These are phyloP conservation scores for Cossypha caffra DNA, from an alignment of 2,797 vertebrate species.

Conservation along the genomic window DNA sequence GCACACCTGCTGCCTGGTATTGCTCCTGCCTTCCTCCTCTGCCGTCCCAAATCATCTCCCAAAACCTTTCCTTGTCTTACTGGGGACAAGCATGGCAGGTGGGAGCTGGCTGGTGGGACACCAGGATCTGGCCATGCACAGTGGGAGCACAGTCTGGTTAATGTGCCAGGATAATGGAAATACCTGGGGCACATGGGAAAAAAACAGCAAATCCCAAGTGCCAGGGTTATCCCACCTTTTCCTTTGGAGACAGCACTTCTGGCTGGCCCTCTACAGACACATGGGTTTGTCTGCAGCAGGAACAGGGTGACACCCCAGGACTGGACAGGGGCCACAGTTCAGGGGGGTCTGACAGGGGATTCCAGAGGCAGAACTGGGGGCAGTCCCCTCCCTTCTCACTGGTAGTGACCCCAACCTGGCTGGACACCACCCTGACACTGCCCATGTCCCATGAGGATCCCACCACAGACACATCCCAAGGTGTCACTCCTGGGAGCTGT, in stretches of 20 bases:
- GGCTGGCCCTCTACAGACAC: background rate
- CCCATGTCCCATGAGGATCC: background rate
- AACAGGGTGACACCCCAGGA: background rate
- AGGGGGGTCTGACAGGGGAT: background rate
- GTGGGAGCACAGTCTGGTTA: background rate
- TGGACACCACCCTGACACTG: background rate
- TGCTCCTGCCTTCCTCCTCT: background rate
- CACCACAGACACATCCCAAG: fast-evolving
- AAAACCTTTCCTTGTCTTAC: background rate
- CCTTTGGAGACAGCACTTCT: background rate
- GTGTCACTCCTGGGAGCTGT: background rate
- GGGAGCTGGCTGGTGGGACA: background rate
- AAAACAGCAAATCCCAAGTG: background rate
- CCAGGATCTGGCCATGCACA: background rate
- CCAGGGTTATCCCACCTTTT: background rate
- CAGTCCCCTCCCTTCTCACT: background rate
- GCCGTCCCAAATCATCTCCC: background rate
- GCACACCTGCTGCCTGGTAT: background rate
- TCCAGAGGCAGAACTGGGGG: background rate
- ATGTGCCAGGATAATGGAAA: background rate
- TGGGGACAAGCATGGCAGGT: background rate
- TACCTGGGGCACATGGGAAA: background rate
- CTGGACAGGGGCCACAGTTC: background rate
- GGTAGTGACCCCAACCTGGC: fast-evolving
- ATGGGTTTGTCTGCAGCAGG: background rate